Conservation (phyloP, 2,113 vertebrate species). For the Dromaius novaehollandiae region DNA sequence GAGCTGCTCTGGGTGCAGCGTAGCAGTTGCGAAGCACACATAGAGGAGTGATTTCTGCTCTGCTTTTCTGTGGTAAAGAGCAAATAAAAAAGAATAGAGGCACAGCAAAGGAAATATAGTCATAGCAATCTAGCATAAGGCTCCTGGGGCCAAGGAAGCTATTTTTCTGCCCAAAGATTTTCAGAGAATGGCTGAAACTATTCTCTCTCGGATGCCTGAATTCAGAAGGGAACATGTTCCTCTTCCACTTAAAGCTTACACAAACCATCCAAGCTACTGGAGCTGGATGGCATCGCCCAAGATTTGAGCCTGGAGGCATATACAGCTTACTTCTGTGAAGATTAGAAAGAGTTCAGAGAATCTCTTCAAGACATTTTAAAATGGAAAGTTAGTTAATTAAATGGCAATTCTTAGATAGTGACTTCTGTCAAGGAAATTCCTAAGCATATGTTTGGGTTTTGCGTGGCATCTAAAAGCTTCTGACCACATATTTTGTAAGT, state of each 20-base stretch:
- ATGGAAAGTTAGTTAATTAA: background rate
- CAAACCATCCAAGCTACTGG: background rate
- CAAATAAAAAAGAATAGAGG: background rate
- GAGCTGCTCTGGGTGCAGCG: background rate
- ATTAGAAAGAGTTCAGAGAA: slow-evolving; percentile 20
- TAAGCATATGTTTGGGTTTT: background rate
- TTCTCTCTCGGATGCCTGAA: background rate
- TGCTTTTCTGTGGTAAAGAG: background rate
- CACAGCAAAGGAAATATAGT: background rate
- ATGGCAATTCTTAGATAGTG: background rate
- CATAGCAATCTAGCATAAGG: background rate
- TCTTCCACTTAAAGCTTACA: background rate
- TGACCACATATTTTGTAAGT: background rate
- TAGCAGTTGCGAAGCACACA: background rate
- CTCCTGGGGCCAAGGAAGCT: background rate
- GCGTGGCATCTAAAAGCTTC: background rate
- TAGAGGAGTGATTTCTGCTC: background rate
- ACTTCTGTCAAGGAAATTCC: background rate
- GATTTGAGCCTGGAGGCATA: background rate
- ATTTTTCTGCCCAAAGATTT: background rate
- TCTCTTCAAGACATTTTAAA: background rate
- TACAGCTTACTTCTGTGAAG: background rate
- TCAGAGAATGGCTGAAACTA: background rate
- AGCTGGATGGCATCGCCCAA: background rate
- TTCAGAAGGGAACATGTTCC: background rate